phyloP scores from a whole-genome alignment of 2,113 vertebrate species.

The Archilochus colubris region DNA sequence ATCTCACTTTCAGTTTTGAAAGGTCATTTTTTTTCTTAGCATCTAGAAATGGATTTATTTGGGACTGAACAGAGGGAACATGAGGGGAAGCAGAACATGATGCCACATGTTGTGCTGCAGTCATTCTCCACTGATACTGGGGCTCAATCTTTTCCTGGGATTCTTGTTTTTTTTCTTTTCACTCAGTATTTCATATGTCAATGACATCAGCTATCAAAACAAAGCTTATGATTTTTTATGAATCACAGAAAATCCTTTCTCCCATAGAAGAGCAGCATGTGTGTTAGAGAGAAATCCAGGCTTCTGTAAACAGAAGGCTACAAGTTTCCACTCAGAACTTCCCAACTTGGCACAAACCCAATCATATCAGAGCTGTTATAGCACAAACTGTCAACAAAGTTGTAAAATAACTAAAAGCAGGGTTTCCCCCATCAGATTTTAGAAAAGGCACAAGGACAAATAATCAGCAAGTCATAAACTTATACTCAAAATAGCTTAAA shows the following conservation, averaged over 20 bases:
- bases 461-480: constrained; percentile 33
- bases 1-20: background rate
- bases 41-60: background rate
- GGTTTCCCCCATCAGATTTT: constrained; percentile 56
- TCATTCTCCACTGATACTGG: background rate
- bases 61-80: background rate
- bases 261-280: background rate
- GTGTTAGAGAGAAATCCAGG: constrained; percentile 3
- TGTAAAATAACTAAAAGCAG: constrained; percentile 58
- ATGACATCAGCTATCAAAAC: background rate
- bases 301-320: constrained; percentile 65
- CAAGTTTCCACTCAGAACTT: constrained; percentile 65
- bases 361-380: constrained; percentile 54
- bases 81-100: background rate
- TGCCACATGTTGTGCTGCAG: background rate
- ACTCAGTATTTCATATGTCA: background rate
- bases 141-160: background rate
- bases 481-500: background rate
- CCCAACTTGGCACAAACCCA: constrained; percentile 55
- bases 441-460: constrained; percentile 15
- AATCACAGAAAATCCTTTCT: constrained; percentile 7
- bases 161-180: background rate
- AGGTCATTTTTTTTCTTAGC: constrained; percentile 15
- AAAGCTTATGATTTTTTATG: background rate
- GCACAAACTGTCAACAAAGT: constrained; percentile 64